A percentile compares a stretch with the other conserved stretches of the same genome.
Conservation (phyloP, 2,797 vertebrate species). For the Paratrypauchen microcephalus region DNA sequence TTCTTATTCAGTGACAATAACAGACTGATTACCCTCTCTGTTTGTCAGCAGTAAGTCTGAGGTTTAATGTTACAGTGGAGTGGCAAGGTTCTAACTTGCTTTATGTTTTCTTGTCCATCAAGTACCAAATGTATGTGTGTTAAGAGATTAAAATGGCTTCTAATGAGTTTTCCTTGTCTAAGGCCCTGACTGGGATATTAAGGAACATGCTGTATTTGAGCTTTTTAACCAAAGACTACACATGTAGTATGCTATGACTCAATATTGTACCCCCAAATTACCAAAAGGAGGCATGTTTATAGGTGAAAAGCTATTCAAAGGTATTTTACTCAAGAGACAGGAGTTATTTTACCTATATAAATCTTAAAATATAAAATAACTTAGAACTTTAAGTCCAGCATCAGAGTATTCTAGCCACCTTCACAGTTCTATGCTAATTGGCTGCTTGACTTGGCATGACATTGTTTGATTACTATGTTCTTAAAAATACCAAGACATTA, state of each 20-base stretch:
- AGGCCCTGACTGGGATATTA: no score
- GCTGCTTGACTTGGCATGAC: not conserved
- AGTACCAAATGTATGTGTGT: not conserved
- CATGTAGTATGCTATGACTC: not conserved
- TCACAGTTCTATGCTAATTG: not conserved
- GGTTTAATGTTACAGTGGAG: not conserved
- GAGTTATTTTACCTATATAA: no score
- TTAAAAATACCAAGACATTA: no score
- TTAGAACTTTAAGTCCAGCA: no score
- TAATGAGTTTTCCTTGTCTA: no score
- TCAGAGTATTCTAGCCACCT: not conserved
- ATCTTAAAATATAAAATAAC: no score
- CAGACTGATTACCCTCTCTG: not conserved
- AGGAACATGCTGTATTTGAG: not conserved
- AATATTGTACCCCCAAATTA: not conserved
- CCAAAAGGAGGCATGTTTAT: no score
- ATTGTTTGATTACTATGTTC: not conserved
- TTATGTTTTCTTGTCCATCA: not conserved
- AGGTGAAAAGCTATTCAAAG: no score
- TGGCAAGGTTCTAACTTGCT: not conserved
- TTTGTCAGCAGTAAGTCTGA: not conserved
- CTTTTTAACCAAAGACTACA: not conserved
- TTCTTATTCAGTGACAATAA: not conserved
- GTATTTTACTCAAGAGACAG: no score
- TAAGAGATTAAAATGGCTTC: not conserved